phyloP scores from a whole-genome alignment of 1,140 invertebrate species.

The Lanistes nyassanus region DNA sequence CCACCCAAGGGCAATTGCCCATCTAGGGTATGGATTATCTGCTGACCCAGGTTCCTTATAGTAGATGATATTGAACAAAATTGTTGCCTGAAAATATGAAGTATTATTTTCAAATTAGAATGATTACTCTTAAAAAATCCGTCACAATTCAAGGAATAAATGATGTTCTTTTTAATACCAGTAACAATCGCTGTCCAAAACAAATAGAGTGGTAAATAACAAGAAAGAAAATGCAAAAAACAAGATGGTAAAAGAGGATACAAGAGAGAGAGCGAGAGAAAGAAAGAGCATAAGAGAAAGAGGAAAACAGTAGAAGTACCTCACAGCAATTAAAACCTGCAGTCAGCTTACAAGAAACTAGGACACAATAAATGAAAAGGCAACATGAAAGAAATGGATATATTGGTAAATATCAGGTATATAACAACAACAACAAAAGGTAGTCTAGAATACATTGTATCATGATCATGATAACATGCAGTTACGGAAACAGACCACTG shows the following conservation, averaged over 20 bases:
- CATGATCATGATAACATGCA: no score
- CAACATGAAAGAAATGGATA: no score
- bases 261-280: not conserved
- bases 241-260: not conserved
- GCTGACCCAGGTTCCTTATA: slow-evolving; percentile 69
- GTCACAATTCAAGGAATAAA: no score
- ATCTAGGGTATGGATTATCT: slow-evolving; percentile 75
- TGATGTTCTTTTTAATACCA: no score
- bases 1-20: slow-evolving; percentile 84
- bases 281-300: slow-evolving; percentile 5
- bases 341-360: no score
- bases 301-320: not conserved
- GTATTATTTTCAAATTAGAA: not conserved
- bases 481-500: no score
- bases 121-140: not conserved
- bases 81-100: slow-evolving; percentile 73
- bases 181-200: no score
- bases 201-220: not conserved
- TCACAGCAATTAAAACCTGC: no score
- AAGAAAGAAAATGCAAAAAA: not conserved
- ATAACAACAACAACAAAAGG: no score
- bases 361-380: no score
- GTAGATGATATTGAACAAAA: slow-evolving; percentile 84
- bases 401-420: no score
- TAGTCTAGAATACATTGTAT: no score